Evolutionary conservation across 2,888 invertebrate genomes (phyloP), one percentile per base, ranked within the genome.

Genomic region (Dasypolia templi): DNA sequence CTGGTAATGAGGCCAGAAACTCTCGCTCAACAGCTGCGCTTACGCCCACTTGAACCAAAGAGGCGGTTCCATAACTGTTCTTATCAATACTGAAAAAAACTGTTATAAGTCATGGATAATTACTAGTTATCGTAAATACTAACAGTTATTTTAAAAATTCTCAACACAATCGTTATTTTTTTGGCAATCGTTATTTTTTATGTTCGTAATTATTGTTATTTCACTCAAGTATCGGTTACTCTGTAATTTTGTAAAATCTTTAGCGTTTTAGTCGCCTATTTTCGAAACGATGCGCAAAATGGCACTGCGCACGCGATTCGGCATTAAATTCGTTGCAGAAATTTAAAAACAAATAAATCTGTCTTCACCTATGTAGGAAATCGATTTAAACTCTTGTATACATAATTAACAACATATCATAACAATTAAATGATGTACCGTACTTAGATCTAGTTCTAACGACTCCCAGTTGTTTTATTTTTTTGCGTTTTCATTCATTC

Each of bases 1-100:
- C 22, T 32, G 14, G 32, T 2, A 46, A 80, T 39, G 56, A 51
- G 61, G 63, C 32, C 56, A 58, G 44, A 14, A 62, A 49, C 29
- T 39, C 35, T 51, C 39, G 26, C 29, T 53, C 6, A 26, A 63
- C 44, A 80, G 56, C 76, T 77, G 51, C 12, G 39, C 35, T 26
- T 9, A 56, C 81, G 55, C 76, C 76, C 42, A 75, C 76, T 7
- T 44, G 2, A 3, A 44, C n/a, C 42, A 65, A 76, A 29, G 35
- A 56, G 66, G 65, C 44, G 61, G n/a, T 39, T 39, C 17, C 32
- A 14, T 75, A 77, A 81, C 81, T 62, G 77, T 81, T 55, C 29
- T 14, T 53, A 55, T 53, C 63, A 64, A 80, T 75, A 59, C n/a
- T 46, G 19, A 6, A 19, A 46, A 46, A 46, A 19, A 17, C 46